These are phyloP conservation scores for Cheilosia vulpina DNA, from an alignment of 2,888 invertebrate species.

Conservation along the genomic window DNA sequence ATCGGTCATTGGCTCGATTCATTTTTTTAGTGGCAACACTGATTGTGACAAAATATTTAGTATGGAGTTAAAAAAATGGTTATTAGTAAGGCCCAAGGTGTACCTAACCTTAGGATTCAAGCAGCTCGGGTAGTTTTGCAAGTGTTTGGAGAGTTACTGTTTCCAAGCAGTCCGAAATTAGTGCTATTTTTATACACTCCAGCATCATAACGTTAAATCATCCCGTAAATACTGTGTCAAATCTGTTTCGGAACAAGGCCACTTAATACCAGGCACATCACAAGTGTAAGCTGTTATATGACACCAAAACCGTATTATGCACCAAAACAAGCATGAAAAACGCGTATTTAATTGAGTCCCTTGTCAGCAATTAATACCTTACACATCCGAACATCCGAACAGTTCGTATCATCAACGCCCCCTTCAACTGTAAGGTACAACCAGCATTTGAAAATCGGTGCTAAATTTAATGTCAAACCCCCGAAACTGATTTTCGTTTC, in stretches of 20 bases:
- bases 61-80: too few species aligned
- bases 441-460: conserved; percentile 6
- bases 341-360: conserved; percentile 39
- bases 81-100: too few species aligned
- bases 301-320: background rate
- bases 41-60: too few species aligned
- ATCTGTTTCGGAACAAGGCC: background rate
- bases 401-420: conserved; percentile 36
- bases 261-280: background rate
- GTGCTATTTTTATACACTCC: too few species aligned
- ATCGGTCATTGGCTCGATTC: too few species aligned
- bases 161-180: too few species aligned
- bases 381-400: conserved; percentile 57
- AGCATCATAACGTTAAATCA: too few species aligned
- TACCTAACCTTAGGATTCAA: too few species aligned
- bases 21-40: too few species aligned
- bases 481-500: conserved; percentile 20
- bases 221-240: too few species aligned
- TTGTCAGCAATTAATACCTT: conserved; percentile 68
- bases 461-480: conserved; percentile 27
- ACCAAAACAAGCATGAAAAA: conserved; percentile 40
- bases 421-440: conserved; percentile 4
- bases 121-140: too few species aligned
- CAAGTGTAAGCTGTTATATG: conserved; percentile 26
- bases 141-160: too few species aligned